Base-by-base conservation (phyloP, 2,113 vertebrate species). In the Nothocercus nigrocapillus region DNA sequence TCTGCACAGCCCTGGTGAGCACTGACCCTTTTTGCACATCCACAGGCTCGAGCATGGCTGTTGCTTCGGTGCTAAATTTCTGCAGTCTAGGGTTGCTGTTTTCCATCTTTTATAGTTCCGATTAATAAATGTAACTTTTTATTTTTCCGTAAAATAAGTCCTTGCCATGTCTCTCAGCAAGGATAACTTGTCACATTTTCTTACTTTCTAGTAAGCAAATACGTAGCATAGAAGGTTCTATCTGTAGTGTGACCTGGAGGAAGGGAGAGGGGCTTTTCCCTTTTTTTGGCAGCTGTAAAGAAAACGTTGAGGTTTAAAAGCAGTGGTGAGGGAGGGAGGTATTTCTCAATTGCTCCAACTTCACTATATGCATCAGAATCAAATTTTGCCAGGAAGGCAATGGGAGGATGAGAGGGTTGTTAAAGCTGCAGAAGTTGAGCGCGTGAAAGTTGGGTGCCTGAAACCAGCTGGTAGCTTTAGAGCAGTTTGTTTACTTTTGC, bases 401-500 rank as follows among this genome's bases (percentile, higher is more conserved):
- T 73, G 53, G 63, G 49, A 62, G 47, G 44, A 36, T 69, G 56
- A 58, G 28, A 69, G 51, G 75, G 75, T 9, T 42, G 78, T 44
- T 66, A 42, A 68, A 87, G 59, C 78, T n/a, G 78, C 62, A 66
- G n/a, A 69, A 59, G 25, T 4, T 68, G 67, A 83, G 61, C 0
- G 1, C 13, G 5, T 49, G 21, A 11, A 80, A 80, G 25, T 61
- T 54, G 40, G 79, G 30, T 21, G 42, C 47, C 13, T 61, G 82
- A 61, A 82, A 64, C 27, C 36, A 38, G 13, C 18, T 70, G 82
- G 53, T 84, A 45, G 54, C 74, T 83, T 58, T 79, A 64, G 58
- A 86, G 54, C 30, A 42, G 24, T 85, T 95, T 95, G 74, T 51
- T 93, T 94, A 56, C 62, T 74, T 94, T 92, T 95, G 73, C 68